Conservation (phyloP, 2,888 invertebrate species). For the Dynastes grantii region DNA sequence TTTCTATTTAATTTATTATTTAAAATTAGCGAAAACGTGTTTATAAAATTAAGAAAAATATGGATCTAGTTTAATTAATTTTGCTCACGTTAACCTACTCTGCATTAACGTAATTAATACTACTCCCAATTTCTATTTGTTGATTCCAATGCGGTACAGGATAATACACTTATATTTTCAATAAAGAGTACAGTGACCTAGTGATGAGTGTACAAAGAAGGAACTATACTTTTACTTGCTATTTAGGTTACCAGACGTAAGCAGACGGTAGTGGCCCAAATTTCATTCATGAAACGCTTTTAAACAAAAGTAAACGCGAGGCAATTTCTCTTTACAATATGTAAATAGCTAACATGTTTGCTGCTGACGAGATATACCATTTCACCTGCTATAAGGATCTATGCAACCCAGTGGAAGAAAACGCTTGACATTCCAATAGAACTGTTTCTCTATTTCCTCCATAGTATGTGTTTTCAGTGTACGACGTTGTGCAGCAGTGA, state of each 20-base stretch:
- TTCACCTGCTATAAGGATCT: neutral
- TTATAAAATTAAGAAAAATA: no score
- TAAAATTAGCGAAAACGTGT: no score
- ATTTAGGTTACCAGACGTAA: slow-evolving; percentile 39
- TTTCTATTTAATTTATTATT: no score
- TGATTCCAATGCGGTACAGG: neutral
- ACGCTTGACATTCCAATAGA: no score
- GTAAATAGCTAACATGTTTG: slow-evolving; percentile 19
- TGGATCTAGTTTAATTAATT: no score
- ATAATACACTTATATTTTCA: slow-evolving; percentile 4
- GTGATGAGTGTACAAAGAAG: slow-evolving; percentile 37
- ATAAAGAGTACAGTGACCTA: slow-evolving; percentile 39
- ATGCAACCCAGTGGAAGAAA: no score
- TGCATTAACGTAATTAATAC: no score
- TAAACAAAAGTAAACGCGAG: slow-evolving; percentile 32
- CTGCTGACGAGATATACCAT: no score
- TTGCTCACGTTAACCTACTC: no score
- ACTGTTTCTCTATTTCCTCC: no score
- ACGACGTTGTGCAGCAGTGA: no score
- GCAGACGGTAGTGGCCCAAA: slow-evolving; percentile 39
- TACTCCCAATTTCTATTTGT: neutral
- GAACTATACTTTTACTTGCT: slow-evolving; percentile 36
- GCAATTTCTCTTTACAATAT: slow-evolving; percentile 36
- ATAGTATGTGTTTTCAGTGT: no score
- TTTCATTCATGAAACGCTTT: slow-evolving; percentile 39